Evolutionary conservation across 1,140 invertebrate genomes (phyloP).

Genomic region (Nasonia giraulti): DNA sequence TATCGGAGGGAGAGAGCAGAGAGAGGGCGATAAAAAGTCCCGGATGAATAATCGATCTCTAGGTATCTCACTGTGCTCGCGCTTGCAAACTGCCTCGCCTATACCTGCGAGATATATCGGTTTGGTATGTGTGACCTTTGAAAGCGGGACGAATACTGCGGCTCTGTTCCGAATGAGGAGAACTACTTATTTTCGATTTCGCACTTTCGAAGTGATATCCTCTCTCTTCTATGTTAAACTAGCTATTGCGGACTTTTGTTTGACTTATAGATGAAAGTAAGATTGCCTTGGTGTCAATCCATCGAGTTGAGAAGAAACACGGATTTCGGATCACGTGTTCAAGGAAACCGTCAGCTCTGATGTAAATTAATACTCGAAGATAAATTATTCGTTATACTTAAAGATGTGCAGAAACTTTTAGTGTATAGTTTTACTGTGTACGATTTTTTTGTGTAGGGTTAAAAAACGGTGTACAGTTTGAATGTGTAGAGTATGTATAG

Average conservation of each 20-base stretch:
- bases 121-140: conserved; percentile 7
- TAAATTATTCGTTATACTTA: no score
- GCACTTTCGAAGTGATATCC: neutral
- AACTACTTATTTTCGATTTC: conserved; percentile 22
- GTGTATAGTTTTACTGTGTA: no score
- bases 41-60: conserved; percentile 46
- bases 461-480: no score
- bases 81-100: conserved; percentile 9
- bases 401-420: no score
- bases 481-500: no score
- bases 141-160: neutral
- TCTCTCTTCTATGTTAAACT: conserved; percentile 7
- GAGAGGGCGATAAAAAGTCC: neutral
- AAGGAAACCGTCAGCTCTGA: no score
- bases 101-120: conserved; percentile 18
- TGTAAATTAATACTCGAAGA: no score
- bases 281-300: neutral
- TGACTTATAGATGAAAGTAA: neutral
- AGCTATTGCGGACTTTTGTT: neutral
- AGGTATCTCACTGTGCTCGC: neutral
- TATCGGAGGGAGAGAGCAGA: neutral
- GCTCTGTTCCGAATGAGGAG: neutral
- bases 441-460: no score
- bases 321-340: no score
- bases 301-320: neutral